A percentile compares a stretch with the other conserved stretches of the same genome.
These are phyloP conservation scores for Cromileptes altivelis DNA, from an alignment of 2,113 vertebrate genomes.

Conservation along the genomic window DNA sequence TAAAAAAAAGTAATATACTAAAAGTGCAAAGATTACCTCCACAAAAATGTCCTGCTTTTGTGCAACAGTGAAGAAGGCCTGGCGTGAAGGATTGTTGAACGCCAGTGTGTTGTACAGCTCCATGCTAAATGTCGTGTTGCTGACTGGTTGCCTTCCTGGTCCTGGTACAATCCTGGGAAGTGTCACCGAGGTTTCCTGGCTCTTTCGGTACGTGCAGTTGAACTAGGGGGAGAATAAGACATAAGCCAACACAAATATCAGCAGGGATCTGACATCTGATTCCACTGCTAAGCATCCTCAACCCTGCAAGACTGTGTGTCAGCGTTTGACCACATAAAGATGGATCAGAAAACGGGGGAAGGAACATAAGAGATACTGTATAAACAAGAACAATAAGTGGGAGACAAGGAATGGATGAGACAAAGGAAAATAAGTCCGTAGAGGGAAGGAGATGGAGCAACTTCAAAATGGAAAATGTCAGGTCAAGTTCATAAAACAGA, in stretches of 20 bases:
- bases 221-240: conserved; percentile 84
- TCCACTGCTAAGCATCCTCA: conserved; percentile 6
- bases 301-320: conserved; percentile 12
- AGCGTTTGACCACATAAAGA: conserved; percentile 27
- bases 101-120: conserved; percentile 88
- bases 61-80: conserved; percentile 86
- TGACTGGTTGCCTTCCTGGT: conserved; percentile 34
- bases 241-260: conserved; percentile 61
- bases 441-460: conserved; percentile 33
- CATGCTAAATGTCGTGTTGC: conserved; percentile 90
- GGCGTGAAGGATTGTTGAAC: conserved; percentile 81
- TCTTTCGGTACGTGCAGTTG: conserved; percentile 90
- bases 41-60: conserved; percentile 90
- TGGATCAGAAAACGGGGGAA: not conserved
- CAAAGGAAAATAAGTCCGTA: conserved; percentile 33
- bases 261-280: conserved; percentile 36
- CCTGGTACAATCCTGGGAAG: conserved; percentile 34
- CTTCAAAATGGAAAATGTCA: conserved; percentile 62
- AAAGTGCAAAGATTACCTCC: conserved; percentile 85
- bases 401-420: conserved; percentile 41
- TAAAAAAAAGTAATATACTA: no score
- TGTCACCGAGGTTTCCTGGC: conserved; percentile 26
- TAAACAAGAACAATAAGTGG: conserved; percentile 46
- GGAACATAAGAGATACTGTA: conserved; percentile 23
- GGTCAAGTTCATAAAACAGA: conserved; percentile 65